Percentiles rank a stretch among this genome's conserved stretches.
phyloP scores from a whole-genome alignment of 2,113 vertebrate genomes.

The Catharus fuscescens region DNA sequence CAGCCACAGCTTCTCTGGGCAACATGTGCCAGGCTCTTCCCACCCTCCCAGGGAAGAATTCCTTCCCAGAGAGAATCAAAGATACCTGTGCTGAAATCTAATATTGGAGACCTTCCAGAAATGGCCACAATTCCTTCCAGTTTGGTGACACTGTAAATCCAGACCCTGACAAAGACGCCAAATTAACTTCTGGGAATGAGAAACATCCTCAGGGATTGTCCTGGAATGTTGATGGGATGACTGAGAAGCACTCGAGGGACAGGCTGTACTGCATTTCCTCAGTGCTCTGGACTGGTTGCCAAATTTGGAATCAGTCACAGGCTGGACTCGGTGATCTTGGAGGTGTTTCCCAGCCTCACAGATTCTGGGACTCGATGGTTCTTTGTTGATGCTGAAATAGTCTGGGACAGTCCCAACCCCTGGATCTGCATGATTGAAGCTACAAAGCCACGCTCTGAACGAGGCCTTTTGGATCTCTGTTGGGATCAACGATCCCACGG shows the following conservation, averaged over 20 bases:
- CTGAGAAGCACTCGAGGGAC: neutral
- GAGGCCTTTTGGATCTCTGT: neutral
- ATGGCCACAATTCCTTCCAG: neutral
- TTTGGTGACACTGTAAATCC: slow-evolving; percentile 18
- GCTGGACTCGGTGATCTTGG: no score
- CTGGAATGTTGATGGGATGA: neutral
- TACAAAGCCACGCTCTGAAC: accelerated
- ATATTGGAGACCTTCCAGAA: neutral
- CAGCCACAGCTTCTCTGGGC: neutral
- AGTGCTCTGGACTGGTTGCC: neutral
- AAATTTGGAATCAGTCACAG: neutral
- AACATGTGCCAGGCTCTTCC: neutral
- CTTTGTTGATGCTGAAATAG: neutral
- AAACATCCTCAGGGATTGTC: accelerated
- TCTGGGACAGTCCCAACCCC: neutral
- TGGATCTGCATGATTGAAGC: accelerated
- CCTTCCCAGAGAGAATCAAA: neutral
- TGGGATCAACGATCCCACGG: accelerated
- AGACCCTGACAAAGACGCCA: neutral
- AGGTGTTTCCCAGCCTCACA: neutral
- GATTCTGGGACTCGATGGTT: no score
- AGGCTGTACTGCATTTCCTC: neutral
- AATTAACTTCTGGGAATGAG: neutral
- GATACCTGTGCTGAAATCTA: neutral
- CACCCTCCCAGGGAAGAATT: neutral